Evolutionary conservation across 1,140 invertebrate genomes (phyloP), one percentile per base, ranked within the genome.

Genomic region (Melitaea cinxia): DNA sequence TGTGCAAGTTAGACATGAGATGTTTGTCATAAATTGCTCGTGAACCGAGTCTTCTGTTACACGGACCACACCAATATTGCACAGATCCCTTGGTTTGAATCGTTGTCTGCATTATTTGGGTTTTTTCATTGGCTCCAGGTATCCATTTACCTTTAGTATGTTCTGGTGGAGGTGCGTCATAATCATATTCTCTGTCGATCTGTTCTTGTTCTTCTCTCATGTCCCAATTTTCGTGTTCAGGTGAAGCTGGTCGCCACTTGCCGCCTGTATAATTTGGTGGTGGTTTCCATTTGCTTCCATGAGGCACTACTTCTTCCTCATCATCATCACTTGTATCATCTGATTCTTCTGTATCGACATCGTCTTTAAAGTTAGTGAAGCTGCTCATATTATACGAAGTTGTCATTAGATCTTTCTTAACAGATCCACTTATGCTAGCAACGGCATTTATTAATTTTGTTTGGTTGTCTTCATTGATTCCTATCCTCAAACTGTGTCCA

Each of bases 81-180:
- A 94, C 89, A 0, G 92, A 91, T 42, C 91, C 91, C 74, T 91
- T 91, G 17, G 74, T 86, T 64, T 91, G 87, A 64, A 91, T 76
- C 23, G 83, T 91, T 3, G 86, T 84, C 78, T 89, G 85, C 89
- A 91, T 89, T 45, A 91, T 91, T 79, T 93, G 86, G 54, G 88
- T 84, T 82, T 92, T 90, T 72, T 93, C 91, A 77, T 91, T 92
- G 50, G 82, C 93, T 28, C 94, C 94, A 4, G 95, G 95, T 53
- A 95, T 92, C 95, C 95, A 96, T 91, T 96, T 96, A 5, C 95
- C 95, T 81, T 94, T 94, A 0, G 95, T 95, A 65, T 95, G 93
- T 47, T 92, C 92, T 6, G 93, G 93, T 3, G 94, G 94, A 14
- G 94, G 95, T 62, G 92, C 89, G 21, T 91, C 85, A 59, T 85